A percentile compares a stretch with the other conserved stretches of the same genome.
Evolutionary conservation across 1,140 invertebrate genomes (phyloP).

Genomic region (Drosophila lowei): DNA sequence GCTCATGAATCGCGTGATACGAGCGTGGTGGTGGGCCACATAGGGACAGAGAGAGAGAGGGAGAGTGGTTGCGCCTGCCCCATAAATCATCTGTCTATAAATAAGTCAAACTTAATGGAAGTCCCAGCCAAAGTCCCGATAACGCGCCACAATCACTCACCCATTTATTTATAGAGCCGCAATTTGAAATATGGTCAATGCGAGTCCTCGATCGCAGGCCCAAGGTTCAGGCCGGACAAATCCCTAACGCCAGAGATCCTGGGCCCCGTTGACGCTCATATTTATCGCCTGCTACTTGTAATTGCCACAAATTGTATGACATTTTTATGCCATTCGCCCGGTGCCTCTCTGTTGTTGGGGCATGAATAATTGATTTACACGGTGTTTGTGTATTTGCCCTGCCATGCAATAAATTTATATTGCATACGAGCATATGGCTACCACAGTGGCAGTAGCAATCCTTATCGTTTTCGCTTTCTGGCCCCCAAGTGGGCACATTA

Average conservation of each 20-base stretch:
- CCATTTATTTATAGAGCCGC: constrained; percentile 66
- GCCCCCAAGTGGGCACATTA: constrained; percentile 71
- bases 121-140: constrained; percentile 48
- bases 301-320: constrained; percentile 80
- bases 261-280: constrained; percentile 41
- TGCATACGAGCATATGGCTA: constrained; percentile 17
- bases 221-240: constrained; percentile 11
- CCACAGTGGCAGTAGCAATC: constrained; percentile 22
- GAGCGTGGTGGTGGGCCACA: neutral
- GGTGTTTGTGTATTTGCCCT: constrained; percentile 68
- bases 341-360: neutral
- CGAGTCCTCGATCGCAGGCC: constrained; percentile 39
- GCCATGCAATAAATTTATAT: constrained; percentile 57
- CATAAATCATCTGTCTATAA: constrained; percentile 75
- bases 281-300: constrained; percentile 78
- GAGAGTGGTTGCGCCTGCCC: neutral
- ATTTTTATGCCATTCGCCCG: constrained; percentile 71
- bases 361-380: constrained; percentile 77
- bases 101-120: constrained; percentile 73
- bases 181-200: constrained; percentile 29
- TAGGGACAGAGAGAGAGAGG: neutral
- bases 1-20: constrained; percentile 37
- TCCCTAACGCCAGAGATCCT: constrained; percentile 51
- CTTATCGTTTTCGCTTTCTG: constrained; percentile 78
- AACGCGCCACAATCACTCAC: constrained; percentile 70